phyloP scores from a whole-genome alignment of 2,113 vertebrate genomes.

The Seriola quinqueradiata region DNA sequence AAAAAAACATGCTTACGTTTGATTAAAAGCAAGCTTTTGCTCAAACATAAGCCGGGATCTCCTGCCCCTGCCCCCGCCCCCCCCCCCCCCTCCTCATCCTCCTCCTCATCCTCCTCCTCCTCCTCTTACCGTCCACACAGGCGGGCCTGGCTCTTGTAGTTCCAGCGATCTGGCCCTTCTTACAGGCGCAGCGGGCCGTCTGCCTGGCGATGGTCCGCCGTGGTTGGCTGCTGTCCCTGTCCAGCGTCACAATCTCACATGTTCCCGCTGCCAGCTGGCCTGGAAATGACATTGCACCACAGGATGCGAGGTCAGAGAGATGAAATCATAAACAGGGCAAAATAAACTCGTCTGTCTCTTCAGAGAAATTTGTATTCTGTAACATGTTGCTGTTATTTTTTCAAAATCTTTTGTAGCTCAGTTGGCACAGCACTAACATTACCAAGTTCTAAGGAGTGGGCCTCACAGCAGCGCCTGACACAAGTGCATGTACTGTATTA shows the following conservation, averaged over 20 bases:
- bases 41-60: slow-evolving; percentile 20
- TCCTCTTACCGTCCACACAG: slow-evolving; percentile 96
- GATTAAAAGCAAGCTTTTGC: slow-evolving; percentile 12
- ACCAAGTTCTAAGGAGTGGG: not conserved
- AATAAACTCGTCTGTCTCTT: slow-evolving; percentile 45
- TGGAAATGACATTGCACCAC: slow-evolving; percentile 84
- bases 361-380: slow-evolving; percentile 22
- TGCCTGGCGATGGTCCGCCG: slow-evolving; percentile 98
- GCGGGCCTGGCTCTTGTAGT: slow-evolving; percentile 98
- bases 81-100: slow-evolving; percentile 57
- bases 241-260: slow-evolving; percentile 97
- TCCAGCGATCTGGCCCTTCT: slow-evolving; percentile 98
- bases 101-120: slow-evolving; percentile 56
- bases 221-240: slow-evolving; percentile 98
- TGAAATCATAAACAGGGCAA: slow-evolving; percentile 63
- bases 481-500: not conserved
- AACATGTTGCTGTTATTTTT: slow-evolving; percentile 3
- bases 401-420: not conserved
- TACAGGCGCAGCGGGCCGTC: slow-evolving; percentile 98
- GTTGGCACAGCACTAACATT: not conserved
- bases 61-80: slow-evolving; percentile 55
- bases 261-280: slow-evolving; percentile 98
- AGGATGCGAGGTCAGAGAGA: slow-evolving; percentile 70
- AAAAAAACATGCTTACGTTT: slow-evolving; percentile 22
- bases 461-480: not conserved